Conservation (phyloP, 2,888 invertebrate species). For the Bombylius discolor region DNA sequence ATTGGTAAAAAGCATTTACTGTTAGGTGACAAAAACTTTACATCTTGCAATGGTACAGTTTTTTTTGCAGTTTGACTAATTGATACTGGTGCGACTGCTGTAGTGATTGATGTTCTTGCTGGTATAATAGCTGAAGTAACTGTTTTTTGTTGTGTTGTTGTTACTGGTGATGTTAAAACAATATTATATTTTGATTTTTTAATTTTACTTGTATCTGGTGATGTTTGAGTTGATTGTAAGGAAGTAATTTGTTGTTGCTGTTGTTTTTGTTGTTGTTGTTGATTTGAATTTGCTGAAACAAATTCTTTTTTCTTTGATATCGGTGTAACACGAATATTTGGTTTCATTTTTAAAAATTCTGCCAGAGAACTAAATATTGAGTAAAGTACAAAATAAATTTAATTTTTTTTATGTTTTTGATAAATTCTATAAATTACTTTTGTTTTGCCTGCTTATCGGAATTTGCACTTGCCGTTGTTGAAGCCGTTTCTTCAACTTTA, state of each 20-base stretch:
- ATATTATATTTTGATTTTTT: constrained; percentile 35
- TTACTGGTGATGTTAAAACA: constrained; percentile 27
- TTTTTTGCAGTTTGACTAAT: constrained; percentile 13
- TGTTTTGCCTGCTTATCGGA: constrained; percentile 31
- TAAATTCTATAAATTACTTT: constrained; percentile 20
- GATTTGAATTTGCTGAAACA: constrained; percentile 11
- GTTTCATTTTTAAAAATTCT: constrained; percentile 33
- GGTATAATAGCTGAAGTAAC: constrained; percentile 10
- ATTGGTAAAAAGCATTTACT: constrained; percentile 33
- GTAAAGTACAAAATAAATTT: neutral
- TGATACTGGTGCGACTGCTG: neutral
- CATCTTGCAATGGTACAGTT: constrained; percentile 25
- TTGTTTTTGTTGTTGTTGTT: constrained; percentile 16
- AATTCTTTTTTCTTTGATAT: constrained; percentile 15
- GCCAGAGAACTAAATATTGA: constrained; percentile 24
- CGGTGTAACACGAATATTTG: constrained; percentile 33
- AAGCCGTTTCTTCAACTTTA: constrained; percentile 18
- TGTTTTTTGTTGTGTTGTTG: constrained; percentile 16
- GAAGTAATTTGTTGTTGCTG: constrained; percentile 23
- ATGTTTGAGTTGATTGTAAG: constrained; percentile 16
- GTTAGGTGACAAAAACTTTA: constrained; percentile 14
- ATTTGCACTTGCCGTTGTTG: constrained; percentile 15
- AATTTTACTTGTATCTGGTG: constrained; percentile 18
- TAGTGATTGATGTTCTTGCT: constrained; percentile 4
- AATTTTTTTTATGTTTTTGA: neutral